Percentiles rank a stretch among this genome's conserved stretches.
These are phyloP conservation scores for Hexactinellida sp. DNA, from an alignment of 37 sponge, comb jelly and placozoan species.

Conservation along the genomic window DNA sequence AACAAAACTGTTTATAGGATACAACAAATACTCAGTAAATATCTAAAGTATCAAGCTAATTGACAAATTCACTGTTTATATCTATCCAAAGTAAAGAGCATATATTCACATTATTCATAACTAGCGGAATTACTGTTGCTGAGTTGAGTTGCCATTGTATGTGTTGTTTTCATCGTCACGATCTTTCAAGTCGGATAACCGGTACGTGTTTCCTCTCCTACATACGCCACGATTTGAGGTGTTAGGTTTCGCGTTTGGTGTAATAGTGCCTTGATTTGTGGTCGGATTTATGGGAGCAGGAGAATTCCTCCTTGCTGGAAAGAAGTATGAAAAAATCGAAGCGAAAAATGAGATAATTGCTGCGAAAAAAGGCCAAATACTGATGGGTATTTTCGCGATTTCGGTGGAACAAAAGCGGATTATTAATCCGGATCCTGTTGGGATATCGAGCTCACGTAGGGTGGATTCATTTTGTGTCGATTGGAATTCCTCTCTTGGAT, in stretches of 20 bases:
- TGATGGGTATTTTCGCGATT: neutral
- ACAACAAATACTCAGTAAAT: no score
- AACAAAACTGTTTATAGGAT: no score
- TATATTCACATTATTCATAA: no score
- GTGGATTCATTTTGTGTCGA: neutral
- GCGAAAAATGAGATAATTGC: neutral
- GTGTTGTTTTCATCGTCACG: neutral
- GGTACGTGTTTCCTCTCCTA: neutral
- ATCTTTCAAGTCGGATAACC: neutral
- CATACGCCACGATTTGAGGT: neutral
- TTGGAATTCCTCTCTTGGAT: constrained; percentile 1
- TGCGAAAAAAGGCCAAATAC: neutral
- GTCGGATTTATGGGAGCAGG: neutral
- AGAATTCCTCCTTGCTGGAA: neutral
- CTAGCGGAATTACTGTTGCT: neutral
- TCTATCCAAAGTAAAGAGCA: no score
- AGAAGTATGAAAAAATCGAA: neutral
- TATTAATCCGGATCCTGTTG: neutral
- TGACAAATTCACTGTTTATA: no score
- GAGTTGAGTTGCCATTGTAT: constrained; percentile 4
- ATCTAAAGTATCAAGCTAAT: no score
- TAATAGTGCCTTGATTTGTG: neutral
- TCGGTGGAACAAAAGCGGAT: neutral
- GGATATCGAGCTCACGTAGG: neutral
- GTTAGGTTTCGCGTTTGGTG: neutral